Conservation (phyloP, 2,113 vertebrate species). For the Piliocolobus tephrosceles region DNA sequence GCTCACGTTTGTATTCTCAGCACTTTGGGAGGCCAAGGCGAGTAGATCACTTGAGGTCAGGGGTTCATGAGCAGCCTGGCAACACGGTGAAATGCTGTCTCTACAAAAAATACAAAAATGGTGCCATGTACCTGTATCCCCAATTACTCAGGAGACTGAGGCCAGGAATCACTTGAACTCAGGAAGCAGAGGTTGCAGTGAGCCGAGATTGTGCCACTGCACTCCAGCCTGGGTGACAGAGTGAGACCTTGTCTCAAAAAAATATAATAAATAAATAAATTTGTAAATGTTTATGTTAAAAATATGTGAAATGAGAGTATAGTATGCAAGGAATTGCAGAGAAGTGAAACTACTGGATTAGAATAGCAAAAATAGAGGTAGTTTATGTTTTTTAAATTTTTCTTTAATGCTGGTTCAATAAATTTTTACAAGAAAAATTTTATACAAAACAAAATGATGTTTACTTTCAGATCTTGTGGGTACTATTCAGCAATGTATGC, state of each 20-base stretch:
- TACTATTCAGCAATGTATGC: background rate
- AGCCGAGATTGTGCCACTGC: background rate
- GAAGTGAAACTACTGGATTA: background rate
- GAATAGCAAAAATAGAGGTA: background rate
- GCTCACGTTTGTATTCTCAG: no score
- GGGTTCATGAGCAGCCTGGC: no score
- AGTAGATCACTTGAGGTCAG: no score
- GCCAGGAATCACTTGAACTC: background rate
- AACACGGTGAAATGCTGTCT: no score
- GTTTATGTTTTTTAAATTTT: background rate
- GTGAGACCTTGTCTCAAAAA: background rate
- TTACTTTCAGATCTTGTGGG: background rate
- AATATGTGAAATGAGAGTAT: background rate
- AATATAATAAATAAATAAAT: background rate
- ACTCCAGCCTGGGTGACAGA: background rate
- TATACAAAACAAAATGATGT: background rate
- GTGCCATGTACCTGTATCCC: no score
- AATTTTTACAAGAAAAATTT: slow-evolving; percentile 3
- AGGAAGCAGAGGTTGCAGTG: background rate
- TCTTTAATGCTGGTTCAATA: background rate
- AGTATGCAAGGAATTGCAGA: background rate
- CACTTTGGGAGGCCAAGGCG: no score
- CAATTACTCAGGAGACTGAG: background rate
- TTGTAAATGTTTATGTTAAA: background rate
- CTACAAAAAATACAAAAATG: no score